Percentiles rank a stretch among this genome's conserved stretches.
Evolutionary conservation across 2,797 vertebrate genomes (phyloP).

Genomic region (Aratinga solstitialis): DNA sequence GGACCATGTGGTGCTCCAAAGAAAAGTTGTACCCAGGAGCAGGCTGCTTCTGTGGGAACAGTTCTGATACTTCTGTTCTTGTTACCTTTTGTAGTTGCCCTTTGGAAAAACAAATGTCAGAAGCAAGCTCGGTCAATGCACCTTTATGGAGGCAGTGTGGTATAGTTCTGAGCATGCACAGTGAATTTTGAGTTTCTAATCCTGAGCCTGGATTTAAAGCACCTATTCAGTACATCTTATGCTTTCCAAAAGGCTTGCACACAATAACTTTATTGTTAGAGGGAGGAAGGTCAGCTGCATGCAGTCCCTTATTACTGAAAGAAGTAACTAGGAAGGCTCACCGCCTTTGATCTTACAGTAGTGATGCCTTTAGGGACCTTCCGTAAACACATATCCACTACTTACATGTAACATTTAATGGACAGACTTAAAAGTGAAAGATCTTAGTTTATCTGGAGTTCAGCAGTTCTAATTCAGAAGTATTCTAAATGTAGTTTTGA

Average conservation of each 20-base stretch:
- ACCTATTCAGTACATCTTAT: not conserved
- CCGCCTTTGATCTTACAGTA: not conserved
- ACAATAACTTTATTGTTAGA: not conserved
- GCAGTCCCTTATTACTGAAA: not conserved
- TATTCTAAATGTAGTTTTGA: not conserved
- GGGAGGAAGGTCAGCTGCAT: conserved; percentile 5
- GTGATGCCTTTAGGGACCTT: not conserved
- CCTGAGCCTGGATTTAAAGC: not conserved
- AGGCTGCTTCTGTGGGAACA: not conserved
- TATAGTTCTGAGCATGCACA: not conserved
- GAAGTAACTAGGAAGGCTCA: not conserved
- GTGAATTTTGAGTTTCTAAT: not conserved
- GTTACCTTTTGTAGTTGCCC: not conserved
- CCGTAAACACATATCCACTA: not conserved
- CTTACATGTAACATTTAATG: not conserved
- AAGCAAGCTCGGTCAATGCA: not conserved
- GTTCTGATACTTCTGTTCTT: not conserved
- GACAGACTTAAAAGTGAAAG: not conserved
- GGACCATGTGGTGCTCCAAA: not conserved
- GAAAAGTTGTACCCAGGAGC: not conserved
- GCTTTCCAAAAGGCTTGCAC: not conserved
- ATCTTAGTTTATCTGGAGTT: not conserved
- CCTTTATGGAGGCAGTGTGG: not conserved
- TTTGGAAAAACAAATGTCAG: not conserved
- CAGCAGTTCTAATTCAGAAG: not conserved